Evolutionary conservation across 2,888 invertebrate genomes (phyloP), one percentile per base, ranked within the genome.

Genomic region (Drosophila suboccidentalis): DNA sequence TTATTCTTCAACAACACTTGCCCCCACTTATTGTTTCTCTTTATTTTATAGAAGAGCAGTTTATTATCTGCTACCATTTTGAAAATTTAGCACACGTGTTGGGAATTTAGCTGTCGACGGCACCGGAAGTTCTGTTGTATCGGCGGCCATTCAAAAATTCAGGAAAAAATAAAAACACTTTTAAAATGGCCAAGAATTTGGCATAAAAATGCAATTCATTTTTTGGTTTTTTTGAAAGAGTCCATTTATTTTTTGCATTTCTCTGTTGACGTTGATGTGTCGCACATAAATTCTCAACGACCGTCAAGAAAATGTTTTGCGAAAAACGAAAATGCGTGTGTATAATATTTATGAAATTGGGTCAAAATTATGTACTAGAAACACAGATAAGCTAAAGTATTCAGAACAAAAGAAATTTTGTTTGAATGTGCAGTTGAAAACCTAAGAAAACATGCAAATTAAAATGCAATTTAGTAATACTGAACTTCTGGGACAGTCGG

Each of bases 231-330:
- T 15, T 22, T 34, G 41, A 78, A 58, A 66, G n/a, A 51, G 15
- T 46, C 39, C 19, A 63, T 62, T 38, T 71, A 47, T 71, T 64
- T 82, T 88, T 78, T 89, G 90, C 90, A 89, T 71, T 75, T 85
- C 49, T 58, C 34, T 81, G 71, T 87, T 83, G 89, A 87, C 87
- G 87, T 81, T 87, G 88, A 83, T 62, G 71, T 60, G 60, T 47
- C 54, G 67, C 70, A 51, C 88, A 85, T 90, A 82, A 87, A 84
- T 84, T 78, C 59, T 76, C 47, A 66, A 43, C 60, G 54, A 43
- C 47, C 71, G 64, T 70, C 64, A 61, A 39, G 55, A 66, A 57
- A 69, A 60, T 51, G 51, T 44, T 62, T 19, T 68, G 53, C 19
- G 57, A 82, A 64, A 65, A 60, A 34, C 38, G 19, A 58, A 70